phyloP scores from a whole-genome alignment of 2,797 vertebrate species.

The Molossus alvarezi region DNA sequence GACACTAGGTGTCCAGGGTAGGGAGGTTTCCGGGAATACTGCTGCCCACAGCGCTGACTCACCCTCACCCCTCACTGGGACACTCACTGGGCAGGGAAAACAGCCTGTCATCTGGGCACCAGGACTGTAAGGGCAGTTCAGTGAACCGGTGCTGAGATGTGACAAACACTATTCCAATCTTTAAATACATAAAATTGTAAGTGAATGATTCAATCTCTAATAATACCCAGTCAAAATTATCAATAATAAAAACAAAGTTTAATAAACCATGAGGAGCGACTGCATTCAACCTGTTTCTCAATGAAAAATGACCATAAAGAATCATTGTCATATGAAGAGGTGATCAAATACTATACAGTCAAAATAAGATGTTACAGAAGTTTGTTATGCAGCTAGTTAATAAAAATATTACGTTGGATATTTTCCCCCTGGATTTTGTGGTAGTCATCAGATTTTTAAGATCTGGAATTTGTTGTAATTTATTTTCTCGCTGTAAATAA shows the following conservation, averaged over 20 bases:
- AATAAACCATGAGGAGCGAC: not conserved
- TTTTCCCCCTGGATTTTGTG: not conserved
- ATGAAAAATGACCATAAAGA: not conserved
- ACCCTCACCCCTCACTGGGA: accelerated
- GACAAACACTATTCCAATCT: not conserved
- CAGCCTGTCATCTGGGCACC: too few species aligned
- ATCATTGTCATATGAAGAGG: not conserved
- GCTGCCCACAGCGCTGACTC: not conserved
- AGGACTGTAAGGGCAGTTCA: not conserved
- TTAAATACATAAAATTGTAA: not conserved
- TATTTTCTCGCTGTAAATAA: not conserved
- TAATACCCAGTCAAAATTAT: not conserved
- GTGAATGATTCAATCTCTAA: not conserved
- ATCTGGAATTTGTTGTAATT: conserved; percentile 57
- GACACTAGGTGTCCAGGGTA: not conserved
- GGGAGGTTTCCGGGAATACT: not conserved
- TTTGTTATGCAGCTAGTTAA: not conserved
- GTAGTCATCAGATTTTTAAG: conserved; percentile 7
- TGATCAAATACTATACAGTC: not conserved
- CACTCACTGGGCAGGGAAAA: not conserved
- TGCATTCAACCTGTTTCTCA: not conserved
- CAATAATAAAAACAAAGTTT: not conserved
- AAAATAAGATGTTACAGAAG: not conserved
- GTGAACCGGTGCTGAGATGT: not conserved
- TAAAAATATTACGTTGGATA: not conserved